Evolutionary conservation across 2,797 vertebrate genomes (phyloP), one percentile per base, ranked within the genome.

Genomic region (Salmo trutta): DNA sequence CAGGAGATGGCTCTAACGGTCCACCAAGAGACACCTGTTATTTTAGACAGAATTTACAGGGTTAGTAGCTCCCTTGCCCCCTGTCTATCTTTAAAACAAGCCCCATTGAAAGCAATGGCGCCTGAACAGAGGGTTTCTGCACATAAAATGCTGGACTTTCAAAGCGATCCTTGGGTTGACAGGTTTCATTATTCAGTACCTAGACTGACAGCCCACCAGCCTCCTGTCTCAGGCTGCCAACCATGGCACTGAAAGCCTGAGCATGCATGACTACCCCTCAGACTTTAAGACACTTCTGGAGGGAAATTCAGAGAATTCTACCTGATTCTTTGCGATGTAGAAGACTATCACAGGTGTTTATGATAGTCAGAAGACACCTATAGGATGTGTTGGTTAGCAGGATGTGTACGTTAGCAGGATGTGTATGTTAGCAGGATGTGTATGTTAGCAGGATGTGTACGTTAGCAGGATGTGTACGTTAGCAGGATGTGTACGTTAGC

Each of bases 51-150:
- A 59, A 73, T 33, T 73, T 64, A 51, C 56, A 74, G 41, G 62
- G 52, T 51, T 68, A 67, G 21, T 24, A 24, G 75, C 52, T 62
- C 24, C 64, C 65, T 65, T 17, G 33, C 36, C 31, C 67, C 36
- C 73, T 77, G 75, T 76, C 59, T 31, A 19, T 75, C 51, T 67
- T 54, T 75, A 71, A 75, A 79, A 75, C 67, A 72, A 75, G 69
- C 16, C 29, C 47, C 41, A 47, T 31, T 64, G 69, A 59, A 64
- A 71, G 21, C 54, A 66, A 33, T 6, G 51, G 74, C 17, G 53
- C 51, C 41, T 72, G 69, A 52, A 33, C 75, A 10, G 69, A 71
- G 75, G 31, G 47, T 62, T 27, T 62, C 17, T 64, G 16, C 16
- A 67, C 67, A 79, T 21, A 52, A 33, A 77, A 33, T 27, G 19